These are phyloP conservation scores for Papilio dardanus DNA, from an alignment of 1,140 invertebrate species.

Conservation along the genomic window DNA sequence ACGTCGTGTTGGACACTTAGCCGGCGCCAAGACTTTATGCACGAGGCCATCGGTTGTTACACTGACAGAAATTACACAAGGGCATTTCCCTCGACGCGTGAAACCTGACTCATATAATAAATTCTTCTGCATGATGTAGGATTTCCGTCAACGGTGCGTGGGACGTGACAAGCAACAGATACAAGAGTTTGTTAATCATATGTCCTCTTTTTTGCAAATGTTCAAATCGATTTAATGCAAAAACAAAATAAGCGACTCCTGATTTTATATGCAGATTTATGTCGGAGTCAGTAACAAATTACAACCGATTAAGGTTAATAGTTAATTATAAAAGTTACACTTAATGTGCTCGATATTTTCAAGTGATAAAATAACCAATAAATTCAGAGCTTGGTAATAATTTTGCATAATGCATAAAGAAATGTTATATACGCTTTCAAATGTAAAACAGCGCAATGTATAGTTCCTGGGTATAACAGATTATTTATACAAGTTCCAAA, in stretches of 20 bases:
- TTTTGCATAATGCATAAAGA: not conserved
- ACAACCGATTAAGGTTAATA: constrained; percentile 14
- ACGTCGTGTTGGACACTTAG: constrained; percentile 20
- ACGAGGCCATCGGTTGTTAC: constrained; percentile 17
- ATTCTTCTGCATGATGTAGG: constrained; percentile 12
- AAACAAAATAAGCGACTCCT: constrained; percentile 29
- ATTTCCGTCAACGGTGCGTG: constrained; percentile 2
- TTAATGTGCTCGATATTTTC: constrained; percentile 14
- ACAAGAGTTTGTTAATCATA: not conserved
- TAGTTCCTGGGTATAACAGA: not conserved
- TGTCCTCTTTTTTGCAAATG: constrained; percentile 46
- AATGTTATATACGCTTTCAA: not conserved
- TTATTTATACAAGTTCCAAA: not conserved
- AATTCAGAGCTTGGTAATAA: not conserved
- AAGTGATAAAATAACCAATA: constrained; percentile 4
- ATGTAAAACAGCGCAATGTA: not conserved
- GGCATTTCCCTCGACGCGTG: constrained; percentile 24
- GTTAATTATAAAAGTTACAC: constrained; percentile 2
- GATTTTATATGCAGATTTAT: not conserved
- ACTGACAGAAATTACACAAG: constrained; percentile 23
- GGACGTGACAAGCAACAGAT: constrained; percentile 28
- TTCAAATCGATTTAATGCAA: constrained; percentile 49
- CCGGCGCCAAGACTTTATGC: constrained; percentile 12
- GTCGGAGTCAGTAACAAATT: not conserved
- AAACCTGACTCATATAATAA: constrained; percentile 18